Conservation (phyloP, 2,888 invertebrate species). For the Sarcophaga variegata region DNA sequence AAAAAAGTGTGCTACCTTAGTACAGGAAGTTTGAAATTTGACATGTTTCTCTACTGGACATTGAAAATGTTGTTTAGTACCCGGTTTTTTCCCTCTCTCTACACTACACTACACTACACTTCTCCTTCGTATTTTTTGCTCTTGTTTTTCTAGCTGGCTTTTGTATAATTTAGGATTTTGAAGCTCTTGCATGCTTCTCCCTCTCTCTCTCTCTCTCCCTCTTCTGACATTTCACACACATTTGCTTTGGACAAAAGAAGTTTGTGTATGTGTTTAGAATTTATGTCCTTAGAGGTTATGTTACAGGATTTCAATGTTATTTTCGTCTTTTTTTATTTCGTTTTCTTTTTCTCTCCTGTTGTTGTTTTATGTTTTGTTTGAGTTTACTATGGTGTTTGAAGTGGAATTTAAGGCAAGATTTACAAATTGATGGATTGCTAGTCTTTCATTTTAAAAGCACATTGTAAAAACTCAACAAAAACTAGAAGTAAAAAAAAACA, state of each 20-base stretch:
- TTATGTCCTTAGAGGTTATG: slow-evolving; percentile 69
- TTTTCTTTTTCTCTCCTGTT: slow-evolving; percentile 3
- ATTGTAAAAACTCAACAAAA: slow-evolving; percentile 30
- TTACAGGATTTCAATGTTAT: slow-evolving; percentile 59
- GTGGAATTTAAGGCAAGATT: slow-evolving; percentile 70
- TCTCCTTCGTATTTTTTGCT: too few relatives aligned
- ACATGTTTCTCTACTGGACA: slow-evolving; percentile 71
- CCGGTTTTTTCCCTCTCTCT: slow-evolving; percentile 12
- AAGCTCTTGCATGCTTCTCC: not conserved
- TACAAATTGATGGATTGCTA: slow-evolving; percentile 73
- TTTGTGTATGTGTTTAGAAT: slow-evolving; percentile 56
- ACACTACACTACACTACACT: not conserved
- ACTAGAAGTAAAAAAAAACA: slow-evolving; percentile 14
- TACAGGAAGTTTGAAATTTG: slow-evolving; percentile 73
- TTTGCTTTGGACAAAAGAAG: slow-evolving; percentile 1
- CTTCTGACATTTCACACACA: slow-evolving; percentile 11
- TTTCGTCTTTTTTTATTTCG: slow-evolving; percentile 26
- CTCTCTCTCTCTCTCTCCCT: not conserved
- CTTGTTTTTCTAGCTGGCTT: not conserved
- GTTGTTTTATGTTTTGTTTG: slow-evolving; percentile 43
- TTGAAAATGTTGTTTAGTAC: slow-evolving; percentile 65
- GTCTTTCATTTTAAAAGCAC: slow-evolving; percentile 62
- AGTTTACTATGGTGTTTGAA: slow-evolving; percentile 58
- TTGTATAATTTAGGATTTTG: slow-evolving; percentile 40
- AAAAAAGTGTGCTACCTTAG: slow-evolving; percentile 59